Conservation (phyloP, 2,888 invertebrate genomes). For the Abrostola triplasia region DNA sequence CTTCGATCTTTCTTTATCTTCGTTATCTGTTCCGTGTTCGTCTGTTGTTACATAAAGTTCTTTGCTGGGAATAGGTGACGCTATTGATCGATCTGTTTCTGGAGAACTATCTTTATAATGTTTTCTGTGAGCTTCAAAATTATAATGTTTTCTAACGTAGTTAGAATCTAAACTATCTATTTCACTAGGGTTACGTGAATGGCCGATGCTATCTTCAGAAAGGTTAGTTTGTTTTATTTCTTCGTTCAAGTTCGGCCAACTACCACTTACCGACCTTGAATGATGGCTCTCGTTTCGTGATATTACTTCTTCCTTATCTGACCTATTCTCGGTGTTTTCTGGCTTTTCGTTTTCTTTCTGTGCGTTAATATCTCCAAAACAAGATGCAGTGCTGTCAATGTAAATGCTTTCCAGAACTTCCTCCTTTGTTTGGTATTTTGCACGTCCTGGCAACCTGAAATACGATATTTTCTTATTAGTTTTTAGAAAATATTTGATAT, state of each 20-base stretch:
- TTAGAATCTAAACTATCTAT: slow-evolving; percentile 89
- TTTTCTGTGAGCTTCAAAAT: slow-evolving; percentile 83
- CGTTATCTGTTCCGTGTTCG: slow-evolving; percentile 78
- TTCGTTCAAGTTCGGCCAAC: slow-evolving; percentile 85
- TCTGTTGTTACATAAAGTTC: slow-evolving; percentile 80
- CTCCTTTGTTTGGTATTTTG: slow-evolving; percentile 86
- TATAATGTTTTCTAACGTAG: slow-evolving; percentile 88
- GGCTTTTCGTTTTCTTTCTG: slow-evolving; percentile 75
- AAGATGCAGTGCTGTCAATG: slow-evolving; percentile 85
- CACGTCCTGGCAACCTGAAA: slow-evolving; percentile 83
- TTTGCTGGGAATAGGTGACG: slow-evolving; percentile 75
- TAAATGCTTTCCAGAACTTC: slow-evolving; percentile 86
- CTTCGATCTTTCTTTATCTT: slow-evolving; percentile 75
- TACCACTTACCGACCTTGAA: slow-evolving; percentile 81
- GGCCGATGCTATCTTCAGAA: slow-evolving; percentile 85
- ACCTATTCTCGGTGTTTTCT: slow-evolving; percentile 69
- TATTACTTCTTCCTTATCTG: slow-evolving; percentile 76
- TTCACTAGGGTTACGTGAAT: slow-evolving; percentile 86
- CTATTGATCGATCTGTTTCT: slow-evolving; percentile 79
- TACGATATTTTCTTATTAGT: slow-evolving; percentile 10
- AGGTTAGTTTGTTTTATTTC: slow-evolving; percentile 79
- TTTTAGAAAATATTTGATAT: no score
- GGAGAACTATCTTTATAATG: slow-evolving; percentile 84
- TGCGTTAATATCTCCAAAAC: slow-evolving; percentile 85
- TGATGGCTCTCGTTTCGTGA: slow-evolving; percentile 77